phyloP scores from a whole-genome alignment of 2,888 invertebrate species.

The Oligia strigilis region DNA sequence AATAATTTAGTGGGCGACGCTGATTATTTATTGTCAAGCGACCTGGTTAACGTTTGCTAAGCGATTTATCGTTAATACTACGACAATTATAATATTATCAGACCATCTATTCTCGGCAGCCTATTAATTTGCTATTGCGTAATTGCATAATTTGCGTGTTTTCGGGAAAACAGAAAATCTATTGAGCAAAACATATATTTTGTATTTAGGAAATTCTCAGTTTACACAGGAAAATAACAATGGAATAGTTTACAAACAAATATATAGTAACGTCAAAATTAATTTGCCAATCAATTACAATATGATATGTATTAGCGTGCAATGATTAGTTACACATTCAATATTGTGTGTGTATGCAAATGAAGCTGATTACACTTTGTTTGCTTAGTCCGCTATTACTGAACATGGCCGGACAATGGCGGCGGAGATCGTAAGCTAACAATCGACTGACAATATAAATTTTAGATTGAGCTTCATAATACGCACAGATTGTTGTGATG shows the following conservation, averaged over 20 bases:
- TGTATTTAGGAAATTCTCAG: slow-evolving; percentile 14
- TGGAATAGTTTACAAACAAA: slow-evolving; percentile 19
- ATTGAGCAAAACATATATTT: background rate
- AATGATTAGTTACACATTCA: slow-evolving; percentile 74
- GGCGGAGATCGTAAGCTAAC: slow-evolving; percentile 53
- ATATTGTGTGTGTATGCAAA: slow-evolving; percentile 78
- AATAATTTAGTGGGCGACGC: slow-evolving; percentile 88
- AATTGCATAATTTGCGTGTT: slow-evolving; percentile 14
- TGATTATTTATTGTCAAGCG: slow-evolving; percentile 85
- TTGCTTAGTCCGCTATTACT: slow-evolving; percentile 74
- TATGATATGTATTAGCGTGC: slow-evolving; percentile 56
- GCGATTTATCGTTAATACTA: slow-evolving; percentile 79
- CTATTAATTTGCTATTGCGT: slow-evolving; percentile 41
- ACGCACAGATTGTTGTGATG: slow-evolving; percentile 31
- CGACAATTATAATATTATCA: slow-evolving; percentile 59
- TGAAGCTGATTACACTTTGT: slow-evolving; percentile 75
- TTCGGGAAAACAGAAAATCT: slow-evolving; percentile 14
- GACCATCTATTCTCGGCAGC: slow-evolving; percentile 31
- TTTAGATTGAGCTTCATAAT: slow-evolving; percentile 43
- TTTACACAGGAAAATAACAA: slow-evolving; percentile 24
- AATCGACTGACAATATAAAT: slow-evolving; percentile 55
- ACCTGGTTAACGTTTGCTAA: slow-evolving; percentile 75
- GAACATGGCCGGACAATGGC: slow-evolving; percentile 58
- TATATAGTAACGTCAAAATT: slow-evolving; percentile 15
- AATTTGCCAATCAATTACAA: slow-evolving; percentile 44